These are phyloP conservation scores for Sussaba pulchella DNA, from an alignment of 2,888 invertebrate species.

Conservation along the genomic window DNA sequence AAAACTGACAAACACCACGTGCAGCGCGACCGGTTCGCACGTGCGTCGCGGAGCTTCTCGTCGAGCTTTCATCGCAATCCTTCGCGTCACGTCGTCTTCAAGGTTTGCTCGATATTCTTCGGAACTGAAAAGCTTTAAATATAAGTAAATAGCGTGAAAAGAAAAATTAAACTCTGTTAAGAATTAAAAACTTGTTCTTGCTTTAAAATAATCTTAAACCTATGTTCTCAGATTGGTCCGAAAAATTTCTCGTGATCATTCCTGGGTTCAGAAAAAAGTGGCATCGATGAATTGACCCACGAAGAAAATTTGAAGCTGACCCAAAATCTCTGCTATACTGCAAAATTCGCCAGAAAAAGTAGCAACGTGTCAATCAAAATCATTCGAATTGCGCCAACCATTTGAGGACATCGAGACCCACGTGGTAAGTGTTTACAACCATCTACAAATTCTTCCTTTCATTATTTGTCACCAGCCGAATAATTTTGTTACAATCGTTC, in stretches of 20 bases:
- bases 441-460: neutral
- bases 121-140: neutral
- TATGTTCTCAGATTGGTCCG: constrained; percentile 2
- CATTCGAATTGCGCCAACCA: too few species aligned
- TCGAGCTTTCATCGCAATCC: constrained; percentile 19
- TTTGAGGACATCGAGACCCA: neutral
- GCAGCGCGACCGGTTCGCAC: constrained; percentile 82
- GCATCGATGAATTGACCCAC: neutral
- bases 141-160: too few species aligned
- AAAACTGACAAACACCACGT: constrained; percentile 82
- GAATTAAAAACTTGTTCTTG: constrained; percentile 34
- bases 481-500: neutral
- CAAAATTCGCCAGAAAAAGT: neutral
- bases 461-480: neutral
- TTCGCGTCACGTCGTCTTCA: constrained; percentile 35
- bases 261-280: constrained; percentile 1
- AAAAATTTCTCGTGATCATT: neutral
- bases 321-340: neutral
- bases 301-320: too few species aligned
- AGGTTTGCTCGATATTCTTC: neutral
- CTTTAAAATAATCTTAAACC: neutral
- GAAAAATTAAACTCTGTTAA: constrained; percentile 3
- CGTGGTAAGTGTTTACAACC: constrained; percentile 17
- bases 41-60: constrained; percentile 75
- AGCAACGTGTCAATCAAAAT: neutral